Evolutionary conservation across 37 sponge, comb jelly and placozoan genomes (phyloP), one percentile per base, ranked within the genome.

Genomic region (Dysidea cf. avara): DNA sequence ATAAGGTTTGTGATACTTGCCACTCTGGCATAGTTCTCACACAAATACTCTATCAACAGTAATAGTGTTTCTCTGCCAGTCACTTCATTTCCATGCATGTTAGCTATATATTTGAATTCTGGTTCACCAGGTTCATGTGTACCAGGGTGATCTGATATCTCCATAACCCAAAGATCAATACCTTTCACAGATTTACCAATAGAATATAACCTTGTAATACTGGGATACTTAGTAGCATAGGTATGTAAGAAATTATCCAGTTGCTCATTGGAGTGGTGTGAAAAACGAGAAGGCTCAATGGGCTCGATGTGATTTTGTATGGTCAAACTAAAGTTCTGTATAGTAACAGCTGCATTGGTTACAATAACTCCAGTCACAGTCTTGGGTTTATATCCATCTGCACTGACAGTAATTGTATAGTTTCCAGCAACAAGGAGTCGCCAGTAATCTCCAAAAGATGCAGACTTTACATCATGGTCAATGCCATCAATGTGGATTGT

Each of bases 71-170:
- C 96, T 52, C 99, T 65, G 16, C 99, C 93, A 21, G 92, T 92
- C 2, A 97, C 95, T 46, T 97, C 99, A 65, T 97, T 97, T 22
- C 99, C 99, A 71, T 97, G 99, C 95, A 97, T 97, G 66, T 94
- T 97, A 2, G 82, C 99, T 11, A 97, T 53, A 71, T 97, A 97
- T 56, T 91, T 90, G 72, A 97, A 89, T 62, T 97, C 99, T 11
- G 99, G 99, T 54, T 95, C 92, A 30, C 89, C 87, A 2, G 90
- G 85, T 65, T 91, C 93, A 58, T 97, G 99, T 0, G 39, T 28
- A 6, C 87, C 90, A 21, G 99, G 99, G 51, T 94, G 64, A 53
- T 95, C 90, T 0, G 90, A 71, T 36, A 97, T 91, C 28, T 86
- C 93, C 18, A 97, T 36, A 13, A 91, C 99, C 72, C 43, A 73